phyloP scores from a whole-genome alignment of 23 tunicate species.

The Halocynthia aurantium region DNA sequence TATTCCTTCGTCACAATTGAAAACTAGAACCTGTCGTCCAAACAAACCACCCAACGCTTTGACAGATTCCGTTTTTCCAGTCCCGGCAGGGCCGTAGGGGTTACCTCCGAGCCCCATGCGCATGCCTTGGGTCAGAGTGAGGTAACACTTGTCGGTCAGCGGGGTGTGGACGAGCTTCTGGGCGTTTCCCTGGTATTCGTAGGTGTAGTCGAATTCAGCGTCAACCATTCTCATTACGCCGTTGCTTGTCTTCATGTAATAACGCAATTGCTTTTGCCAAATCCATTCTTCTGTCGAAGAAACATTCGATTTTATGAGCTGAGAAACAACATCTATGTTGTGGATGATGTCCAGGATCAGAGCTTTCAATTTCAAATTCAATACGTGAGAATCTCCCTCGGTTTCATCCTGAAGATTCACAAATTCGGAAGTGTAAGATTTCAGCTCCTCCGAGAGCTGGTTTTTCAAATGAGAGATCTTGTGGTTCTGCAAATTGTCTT shows the following conservation, averaged over 20 bases:
- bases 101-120: slow-evolving; percentile 93
- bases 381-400: slow-evolving; percentile 36
- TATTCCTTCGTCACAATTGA: slow-evolving; percentile 98
- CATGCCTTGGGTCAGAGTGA: slow-evolving; percentile 96
- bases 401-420: slow-evolving; percentile 1
- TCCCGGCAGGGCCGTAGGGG: slow-evolving; percentile 98
- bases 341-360: slow-evolving; percentile 89
- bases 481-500: slow-evolving; percentile 35
- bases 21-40: slow-evolving; percentile 92
- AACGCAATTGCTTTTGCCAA: slow-evolving; percentile 93
- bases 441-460: slow-evolving; percentile 36
- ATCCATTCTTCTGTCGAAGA: slow-evolving; percentile 50
- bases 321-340: slow-evolving; percentile 74
- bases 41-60: slow-evolving; percentile 90
- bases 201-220: slow-evolving; percentile 74
- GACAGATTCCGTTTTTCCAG: slow-evolving; percentile 97
- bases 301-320: slow-evolving; percentile 27
- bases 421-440: slow-evolving; percentile 52
- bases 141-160: slow-evolving; percentile 91
- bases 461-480: slow-evolving; percentile 21
- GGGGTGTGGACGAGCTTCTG: slow-evolving; percentile 93
- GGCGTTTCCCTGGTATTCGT: slow-evolving; percentile 95
- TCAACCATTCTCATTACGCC: slow-evolving; percentile 75
- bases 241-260: slow-evolving; percentile 19
- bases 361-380: slow-evolving; percentile 70